These are phyloP conservation scores for Labia minor DNA, from an alignment of 2,888 invertebrate genomes.

Conservation along the genomic window DNA sequence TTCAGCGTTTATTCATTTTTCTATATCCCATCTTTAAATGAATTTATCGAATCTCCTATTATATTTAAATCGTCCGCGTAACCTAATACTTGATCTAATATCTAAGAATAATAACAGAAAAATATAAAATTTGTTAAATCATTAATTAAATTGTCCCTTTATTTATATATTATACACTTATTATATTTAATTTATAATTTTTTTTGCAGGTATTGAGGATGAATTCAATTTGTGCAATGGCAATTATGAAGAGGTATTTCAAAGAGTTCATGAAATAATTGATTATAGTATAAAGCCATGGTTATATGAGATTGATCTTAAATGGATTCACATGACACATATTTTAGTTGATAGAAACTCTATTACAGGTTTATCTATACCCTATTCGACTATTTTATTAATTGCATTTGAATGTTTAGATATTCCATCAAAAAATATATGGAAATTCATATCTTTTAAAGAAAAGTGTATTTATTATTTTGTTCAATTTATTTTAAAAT, in stretches of 20 bases:
- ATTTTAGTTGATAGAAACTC: slow-evolving; percentile 35
- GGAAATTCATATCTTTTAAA: not conserved
- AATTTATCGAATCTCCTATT: too few relatives aligned
- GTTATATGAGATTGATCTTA: slow-evolving; percentile 31
- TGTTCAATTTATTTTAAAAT: too few relatives aligned
- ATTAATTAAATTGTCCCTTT: too few relatives aligned
- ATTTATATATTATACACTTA: too few relatives aligned
- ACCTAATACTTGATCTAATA: too few relatives aligned
- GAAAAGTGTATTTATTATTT: not conserved
- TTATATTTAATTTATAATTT: not conserved
- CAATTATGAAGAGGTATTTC: slow-evolving; percentile 31
- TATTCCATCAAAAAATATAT: not conserved
- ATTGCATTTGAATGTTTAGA: not conserved
- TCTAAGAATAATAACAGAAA: too few relatives aligned
- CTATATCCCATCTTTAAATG: too few relatives aligned
- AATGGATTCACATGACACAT: slow-evolving; percentile 38
- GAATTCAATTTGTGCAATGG: slow-evolving; percentile 37
- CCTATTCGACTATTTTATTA: not conserved
- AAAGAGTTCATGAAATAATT: slow-evolving; percentile 31
- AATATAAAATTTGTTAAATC: too few relatives aligned
- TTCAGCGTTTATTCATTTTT: too few relatives aligned
- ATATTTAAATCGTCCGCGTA: too few relatives aligned
- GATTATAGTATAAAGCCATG: slow-evolving; percentile 34
- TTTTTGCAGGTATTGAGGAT: slow-evolving; percentile 18
- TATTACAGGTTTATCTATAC: slow-evolving; percentile 18